phyloP scores from a whole-genome alignment of 2,113 vertebrate genomes.

The Chloebia gouldiae region DNA sequence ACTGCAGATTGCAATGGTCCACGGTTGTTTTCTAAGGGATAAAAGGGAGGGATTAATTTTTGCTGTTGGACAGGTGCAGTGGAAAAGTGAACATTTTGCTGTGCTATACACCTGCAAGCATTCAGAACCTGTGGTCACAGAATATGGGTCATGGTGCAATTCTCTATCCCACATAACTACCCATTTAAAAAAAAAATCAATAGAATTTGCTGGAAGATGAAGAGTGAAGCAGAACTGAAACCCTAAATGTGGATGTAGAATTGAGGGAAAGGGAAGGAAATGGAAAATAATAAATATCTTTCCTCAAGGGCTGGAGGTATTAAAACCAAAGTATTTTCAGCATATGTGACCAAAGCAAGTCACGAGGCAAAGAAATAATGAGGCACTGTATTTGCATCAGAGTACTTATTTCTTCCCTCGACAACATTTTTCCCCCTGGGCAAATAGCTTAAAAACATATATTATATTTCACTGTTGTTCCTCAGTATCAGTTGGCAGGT shows the following conservation, averaged over 20 bases:
- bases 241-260: not conserved
- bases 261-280: conserved; percentile 22
- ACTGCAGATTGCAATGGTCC: not conserved
- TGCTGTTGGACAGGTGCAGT: not conserved
- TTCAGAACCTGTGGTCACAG: not conserved
- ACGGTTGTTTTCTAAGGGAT: rapidly evolving
- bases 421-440: rapidly evolving
- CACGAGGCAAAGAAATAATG: not conserved
- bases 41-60: not conserved
- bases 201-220: not conserved
- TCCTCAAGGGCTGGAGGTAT: not conserved
- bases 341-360: conserved; percentile 23
- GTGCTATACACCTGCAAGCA: not conserved
- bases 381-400: not conserved
- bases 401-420: not conserved
- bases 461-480: not conserved
- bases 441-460: not conserved
- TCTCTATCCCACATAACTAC: not conserved
- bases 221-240: not conserved
- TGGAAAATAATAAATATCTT: conserved; percentile 24
- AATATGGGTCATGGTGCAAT: not conserved
- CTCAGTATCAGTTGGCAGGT: not conserved
- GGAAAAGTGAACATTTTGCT: not conserved
- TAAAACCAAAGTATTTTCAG: conserved; percentile 23
- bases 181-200: not conserved